A percentile compares a stretch with the other conserved stretches of the same genome.
Evolutionary conservation across 2,113 vertebrate species (phyloP).

Genomic region (Chiloscyllium plagiosum): DNA sequence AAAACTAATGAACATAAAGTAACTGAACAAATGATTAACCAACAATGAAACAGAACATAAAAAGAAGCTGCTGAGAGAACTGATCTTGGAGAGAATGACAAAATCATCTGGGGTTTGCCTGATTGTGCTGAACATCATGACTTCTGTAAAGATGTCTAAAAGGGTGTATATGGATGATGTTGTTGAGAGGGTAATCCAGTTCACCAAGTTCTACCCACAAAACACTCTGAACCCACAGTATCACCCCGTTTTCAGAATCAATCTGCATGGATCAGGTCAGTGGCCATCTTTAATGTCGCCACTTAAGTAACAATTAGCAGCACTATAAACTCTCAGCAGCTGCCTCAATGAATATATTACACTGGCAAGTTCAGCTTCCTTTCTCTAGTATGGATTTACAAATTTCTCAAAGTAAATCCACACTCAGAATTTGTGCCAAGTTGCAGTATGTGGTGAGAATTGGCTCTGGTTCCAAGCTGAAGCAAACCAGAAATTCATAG

Average conservation of each 20-base stretch:
- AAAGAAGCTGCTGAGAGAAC: slow-evolving; percentile 89
- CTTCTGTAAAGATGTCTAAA: slow-evolving; percentile 88
- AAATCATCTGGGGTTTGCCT: slow-evolving; percentile 95
- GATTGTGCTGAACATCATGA: slow-evolving; percentile 94
- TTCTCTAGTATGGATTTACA: not conserved
- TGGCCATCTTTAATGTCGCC: slow-evolving; percentile 39
- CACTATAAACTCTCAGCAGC: not conserved
- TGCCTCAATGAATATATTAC: not conserved
- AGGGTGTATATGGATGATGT: slow-evolving; percentile 96
- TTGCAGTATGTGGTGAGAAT: not conserved
- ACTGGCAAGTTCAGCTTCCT: not conserved
- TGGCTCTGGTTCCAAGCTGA: not conserved
- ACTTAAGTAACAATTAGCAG: not conserved
- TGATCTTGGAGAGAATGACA: slow-evolving; percentile 96
- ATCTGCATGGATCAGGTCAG: slow-evolving; percentile 79
- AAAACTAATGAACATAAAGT: too few species aligned
- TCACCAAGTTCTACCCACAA: slow-evolving; percentile 96
- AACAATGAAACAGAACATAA: slow-evolving; percentile 90
- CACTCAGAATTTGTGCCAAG: not conserved
- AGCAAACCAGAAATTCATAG: not conserved
- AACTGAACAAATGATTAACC: too few species aligned
- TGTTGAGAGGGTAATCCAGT: slow-evolving; percentile 91
- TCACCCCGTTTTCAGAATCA: slow-evolving; percentile 92
- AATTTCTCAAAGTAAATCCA: not conserved
- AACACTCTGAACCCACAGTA: slow-evolving; percentile 97